A percentile compares a stretch with the other conserved stretches of the same genome.
These are phyloP conservation scores for Gobius niger DNA, from an alignment of 2,113 vertebrate species.

Conservation along the genomic window DNA sequence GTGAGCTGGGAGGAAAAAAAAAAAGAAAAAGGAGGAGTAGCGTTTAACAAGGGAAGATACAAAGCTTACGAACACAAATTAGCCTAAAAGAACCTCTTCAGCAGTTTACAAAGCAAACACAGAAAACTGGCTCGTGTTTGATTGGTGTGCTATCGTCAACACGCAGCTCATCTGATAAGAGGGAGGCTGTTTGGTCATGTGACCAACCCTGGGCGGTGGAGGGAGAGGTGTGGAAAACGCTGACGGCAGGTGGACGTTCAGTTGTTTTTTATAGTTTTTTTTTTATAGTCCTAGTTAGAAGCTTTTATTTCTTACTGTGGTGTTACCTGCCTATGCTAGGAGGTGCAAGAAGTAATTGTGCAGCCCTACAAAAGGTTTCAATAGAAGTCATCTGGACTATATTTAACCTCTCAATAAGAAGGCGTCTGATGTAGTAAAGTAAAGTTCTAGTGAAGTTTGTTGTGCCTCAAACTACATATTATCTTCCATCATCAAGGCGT, in stretches of 20 bases:
- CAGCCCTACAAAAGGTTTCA: no score
- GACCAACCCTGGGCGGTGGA: background rate
- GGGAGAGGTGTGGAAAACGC: background rate
- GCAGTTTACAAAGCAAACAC: constrained; percentile 22
- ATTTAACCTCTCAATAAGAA: no score
- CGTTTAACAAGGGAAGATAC: constrained; percentile 33
- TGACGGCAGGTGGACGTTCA: background rate
- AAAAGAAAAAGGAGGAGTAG: constrained; percentile 39
- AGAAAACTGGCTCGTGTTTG: constrained; percentile 14
- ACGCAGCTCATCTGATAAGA: constrained; percentile 34
- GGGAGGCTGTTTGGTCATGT: background rate
- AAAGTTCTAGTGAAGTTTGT: background rate
- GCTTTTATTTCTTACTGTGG: no score
- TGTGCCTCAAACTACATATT: constrained; percentile 27
- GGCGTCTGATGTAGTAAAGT: background rate
- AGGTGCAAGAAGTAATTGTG: no score
- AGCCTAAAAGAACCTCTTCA: constrained; percentile 28
- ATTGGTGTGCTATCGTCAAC: constrained; percentile 40
- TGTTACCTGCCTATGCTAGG: no score
- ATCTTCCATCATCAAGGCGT: constrained; percentile 24
- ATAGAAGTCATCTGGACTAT: no score
- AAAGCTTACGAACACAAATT: constrained; percentile 44
- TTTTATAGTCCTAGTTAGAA: no score
- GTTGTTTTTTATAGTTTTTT: no score
- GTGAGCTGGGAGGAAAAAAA: background rate